Percentiles rank a stretch among this genome's conserved stretches.
Evolutionary conservation across 2,888 invertebrate genomes (phyloP).

Genomic region (Periphyllus acericola): DNA sequence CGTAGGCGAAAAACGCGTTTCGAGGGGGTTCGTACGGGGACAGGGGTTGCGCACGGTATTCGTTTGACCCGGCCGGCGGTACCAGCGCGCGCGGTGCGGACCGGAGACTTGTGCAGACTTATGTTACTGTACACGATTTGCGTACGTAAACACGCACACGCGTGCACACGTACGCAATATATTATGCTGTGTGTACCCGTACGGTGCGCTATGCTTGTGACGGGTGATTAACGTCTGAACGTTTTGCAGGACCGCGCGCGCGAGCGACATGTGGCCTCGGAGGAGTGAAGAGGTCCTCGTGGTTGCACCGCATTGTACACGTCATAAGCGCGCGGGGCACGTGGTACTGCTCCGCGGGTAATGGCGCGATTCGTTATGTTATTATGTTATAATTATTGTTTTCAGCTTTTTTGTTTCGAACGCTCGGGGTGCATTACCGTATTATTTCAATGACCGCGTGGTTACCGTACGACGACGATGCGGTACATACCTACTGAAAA

Average conservation of each 20-base stretch:
- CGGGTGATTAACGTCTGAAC: slow-evolving; percentile 44
- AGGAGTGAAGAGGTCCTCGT: slow-evolving; percentile 56
- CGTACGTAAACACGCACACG: neutral
- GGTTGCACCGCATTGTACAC: neutral
- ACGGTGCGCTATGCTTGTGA: neutral
- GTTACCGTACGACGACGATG: too few relatives aligned
- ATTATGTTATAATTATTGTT: slow-evolving; percentile 15
- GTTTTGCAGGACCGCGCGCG: slow-evolving; percentile 38
- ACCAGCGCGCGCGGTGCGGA: neutral
- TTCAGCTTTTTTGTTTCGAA: slow-evolving; percentile 37
- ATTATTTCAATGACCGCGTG: neutral
- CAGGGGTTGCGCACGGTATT: neutral
- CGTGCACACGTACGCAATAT: neutral
- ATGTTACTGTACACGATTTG: neutral
- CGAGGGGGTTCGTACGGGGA: neutral
- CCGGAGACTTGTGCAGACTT: neutral
- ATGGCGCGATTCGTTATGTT: slow-evolving; percentile 15
- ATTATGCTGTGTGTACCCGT: neutral
- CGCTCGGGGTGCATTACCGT: neutral
- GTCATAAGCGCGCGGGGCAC: slow-evolving; percentile 43
- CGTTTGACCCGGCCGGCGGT: neutral
- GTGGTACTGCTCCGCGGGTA: slow-evolving; percentile 28
- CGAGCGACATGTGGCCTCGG: slow-evolving; percentile 46
- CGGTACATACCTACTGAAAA: too few relatives aligned
- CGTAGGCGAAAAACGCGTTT: neutral